Percentiles rank a stretch among this genome's conserved stretches.
Conservation (phyloP, 1,140 invertebrate genomes). For the Streblospio benedicti region DNA sequence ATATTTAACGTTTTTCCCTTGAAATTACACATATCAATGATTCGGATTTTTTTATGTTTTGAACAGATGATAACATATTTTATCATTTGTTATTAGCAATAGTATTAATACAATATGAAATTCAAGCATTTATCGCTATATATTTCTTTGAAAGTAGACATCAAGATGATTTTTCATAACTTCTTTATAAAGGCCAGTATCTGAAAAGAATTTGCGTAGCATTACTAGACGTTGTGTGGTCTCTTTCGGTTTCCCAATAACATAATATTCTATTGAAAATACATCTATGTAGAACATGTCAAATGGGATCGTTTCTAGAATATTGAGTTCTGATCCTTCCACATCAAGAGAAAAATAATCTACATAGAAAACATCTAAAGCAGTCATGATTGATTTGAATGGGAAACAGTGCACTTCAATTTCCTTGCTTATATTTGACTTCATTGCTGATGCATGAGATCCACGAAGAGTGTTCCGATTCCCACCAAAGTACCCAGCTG, state of each 20-base stretch:
- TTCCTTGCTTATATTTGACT: background rate
- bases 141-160: background rate
- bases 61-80: no score
- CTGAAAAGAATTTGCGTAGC: background rate
- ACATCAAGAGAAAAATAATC: constrained; percentile 14
- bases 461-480: background rate
- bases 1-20: no score
- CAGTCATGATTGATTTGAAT: constrained; percentile 5
- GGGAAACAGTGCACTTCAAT: constrained; percentile 9
- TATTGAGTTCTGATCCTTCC: constrained; percentile 11
- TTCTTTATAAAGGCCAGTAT: background rate
- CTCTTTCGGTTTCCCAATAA: background rate
- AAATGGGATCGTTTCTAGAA: constrained; percentile 9
- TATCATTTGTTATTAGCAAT: no score
- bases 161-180: background rate
- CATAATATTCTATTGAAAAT: background rate
- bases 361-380: constrained; percentile 4
- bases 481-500: background rate
- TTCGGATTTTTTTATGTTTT: no score
- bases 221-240: background rate
- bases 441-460: background rate
- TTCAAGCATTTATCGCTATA: no score
- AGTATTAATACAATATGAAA: no score
- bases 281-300: background rate
- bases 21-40: no score